Percentiles rank a stretch among this genome's conserved stretches.
These are phyloP conservation scores for Oithona nana DNA, from an alignment of 2,888 invertebrate species.

Conservation along the genomic window DNA sequence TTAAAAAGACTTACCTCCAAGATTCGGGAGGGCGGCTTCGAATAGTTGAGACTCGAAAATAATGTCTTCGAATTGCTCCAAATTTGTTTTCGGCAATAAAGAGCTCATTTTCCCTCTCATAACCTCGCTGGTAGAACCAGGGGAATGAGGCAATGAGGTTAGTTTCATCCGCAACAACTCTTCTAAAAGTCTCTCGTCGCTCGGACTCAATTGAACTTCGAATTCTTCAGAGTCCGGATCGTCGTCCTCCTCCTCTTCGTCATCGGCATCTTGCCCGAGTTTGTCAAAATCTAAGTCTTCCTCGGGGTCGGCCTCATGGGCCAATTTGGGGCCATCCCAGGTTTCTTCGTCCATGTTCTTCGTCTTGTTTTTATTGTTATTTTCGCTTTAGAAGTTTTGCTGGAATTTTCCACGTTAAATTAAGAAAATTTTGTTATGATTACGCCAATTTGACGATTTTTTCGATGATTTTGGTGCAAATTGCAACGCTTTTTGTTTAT, in stretches of 20 bases:
- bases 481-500: neutral
- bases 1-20: too few relatives aligned
- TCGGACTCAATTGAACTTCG: neutral
- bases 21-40: neutral
- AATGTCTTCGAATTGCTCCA: constrained; percentile 16
- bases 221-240: neutral
- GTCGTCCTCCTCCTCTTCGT: neutral
- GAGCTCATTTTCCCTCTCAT: neutral
- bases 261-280: neutral
- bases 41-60: constrained; percentile 8
- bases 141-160: neutral
- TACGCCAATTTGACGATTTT: too few relatives aligned
- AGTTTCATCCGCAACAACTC: neutral
- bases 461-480: neutral
- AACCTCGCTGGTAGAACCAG: neutral
- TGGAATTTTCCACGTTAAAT: too few relatives aligned
- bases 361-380: too few relatives aligned
- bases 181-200: neutral
- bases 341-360: neutral
- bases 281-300: neutral
- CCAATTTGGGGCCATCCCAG: neutral
- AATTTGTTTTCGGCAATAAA: constrained; percentile 1
- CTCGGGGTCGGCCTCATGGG: neutral
- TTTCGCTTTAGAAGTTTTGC: too few relatives aligned
- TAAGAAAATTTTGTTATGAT: too few relatives aligned